Conservation (phyloP, 1,140 invertebrate species). For the Drosophila subpulchrella region DNA sequence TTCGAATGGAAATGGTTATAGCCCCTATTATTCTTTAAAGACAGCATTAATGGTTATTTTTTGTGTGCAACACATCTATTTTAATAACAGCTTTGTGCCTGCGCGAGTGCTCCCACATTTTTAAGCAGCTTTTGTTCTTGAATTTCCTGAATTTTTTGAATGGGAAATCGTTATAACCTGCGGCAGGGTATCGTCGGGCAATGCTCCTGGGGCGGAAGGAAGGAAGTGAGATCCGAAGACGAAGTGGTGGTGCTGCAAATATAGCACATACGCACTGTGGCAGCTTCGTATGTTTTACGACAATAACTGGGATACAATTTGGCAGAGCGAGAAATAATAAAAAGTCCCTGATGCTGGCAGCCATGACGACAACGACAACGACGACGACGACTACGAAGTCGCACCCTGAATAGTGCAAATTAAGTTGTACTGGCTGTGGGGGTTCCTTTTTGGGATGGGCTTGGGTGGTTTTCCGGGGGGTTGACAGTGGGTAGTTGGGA, state of each 20-base stretch:
- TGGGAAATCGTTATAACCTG: slow-evolving; percentile 1
- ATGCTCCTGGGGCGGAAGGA: slow-evolving; percentile 23
- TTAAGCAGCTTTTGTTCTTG: background rate
- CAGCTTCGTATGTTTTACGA: slow-evolving; percentile 71
- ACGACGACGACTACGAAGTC: slow-evolving; percentile 9
- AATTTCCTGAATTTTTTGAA: background rate
- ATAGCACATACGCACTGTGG: slow-evolving; percentile 68
- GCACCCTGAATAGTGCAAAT: slow-evolving; percentile 76
- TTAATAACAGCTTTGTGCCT: too few relatives aligned
- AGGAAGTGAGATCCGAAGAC: slow-evolving; percentile 1
- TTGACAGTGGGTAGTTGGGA: background rate
- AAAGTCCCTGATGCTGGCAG: slow-evolving; percentile 57
- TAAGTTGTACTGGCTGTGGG: slow-evolving; percentile 60
- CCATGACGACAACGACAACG: slow-evolving; percentile 31
- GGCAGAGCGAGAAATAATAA: slow-evolving; percentile 72
- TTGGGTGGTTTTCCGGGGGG: slow-evolving; percentile 1
- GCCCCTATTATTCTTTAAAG: too few relatives aligned
- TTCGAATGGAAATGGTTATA: too few relatives aligned
- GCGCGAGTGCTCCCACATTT: too few relatives aligned
- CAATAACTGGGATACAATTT: slow-evolving; percentile 78
- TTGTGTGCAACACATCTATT: too few relatives aligned
- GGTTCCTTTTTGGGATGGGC: background rate
- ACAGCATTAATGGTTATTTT: too few relatives aligned
- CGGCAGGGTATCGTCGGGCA: slow-evolving; percentile 21
- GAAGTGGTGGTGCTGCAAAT: slow-evolving; percentile 30